Evolutionary conservation across 2,113 vertebrate genomes (phyloP).

Genomic region (Meleagris gallopavo): DNA sequence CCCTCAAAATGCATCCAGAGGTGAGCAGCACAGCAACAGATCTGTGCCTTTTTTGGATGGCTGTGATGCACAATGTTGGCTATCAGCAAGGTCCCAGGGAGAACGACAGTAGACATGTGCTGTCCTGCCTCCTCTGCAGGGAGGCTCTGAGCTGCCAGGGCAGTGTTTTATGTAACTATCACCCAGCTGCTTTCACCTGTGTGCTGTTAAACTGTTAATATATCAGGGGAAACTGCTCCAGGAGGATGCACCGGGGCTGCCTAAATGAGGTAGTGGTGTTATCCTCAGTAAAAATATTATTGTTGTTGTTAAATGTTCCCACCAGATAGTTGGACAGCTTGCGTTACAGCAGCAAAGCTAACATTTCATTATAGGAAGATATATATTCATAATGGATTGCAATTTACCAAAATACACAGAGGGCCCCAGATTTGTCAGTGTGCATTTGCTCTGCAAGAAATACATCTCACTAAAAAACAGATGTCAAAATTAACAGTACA

Average conservation of each 20-base stretch:
- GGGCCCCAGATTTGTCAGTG: conserved; percentile 59
- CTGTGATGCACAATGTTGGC: conserved; percentile 30
- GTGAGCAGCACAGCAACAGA: neutral
- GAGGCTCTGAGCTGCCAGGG: conserved; percentile 30
- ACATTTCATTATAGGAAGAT: conserved; percentile 67
- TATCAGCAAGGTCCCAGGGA: conserved; percentile 27
- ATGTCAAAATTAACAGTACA: conserved; percentile 64
- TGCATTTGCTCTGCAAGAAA: conserved; percentile 65
- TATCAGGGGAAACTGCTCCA: neutral
- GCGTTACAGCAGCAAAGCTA: conserved; percentile 34
- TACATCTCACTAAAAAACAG: conserved; percentile 61
- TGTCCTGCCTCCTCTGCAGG: conserved; percentile 28
- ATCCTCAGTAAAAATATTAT: conserved; percentile 43
- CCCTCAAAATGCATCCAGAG: neutral
- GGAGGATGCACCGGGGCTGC: conserved; percentile 4
- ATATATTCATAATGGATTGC: conserved; percentile 66
- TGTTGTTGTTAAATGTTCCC: conserved; percentile 64
- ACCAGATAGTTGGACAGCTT: conserved; percentile 57
- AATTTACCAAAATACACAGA: conserved; percentile 71
- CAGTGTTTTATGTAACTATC: conserved; percentile 30
- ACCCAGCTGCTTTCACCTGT: conserved; percentile 30
- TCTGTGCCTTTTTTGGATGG: neutral
- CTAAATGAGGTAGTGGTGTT: conserved; percentile 42
- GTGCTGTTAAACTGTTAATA: conserved; percentile 39
- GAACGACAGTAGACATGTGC: neutral